Evolutionary conservation across 1,140 invertebrate species (phyloP).

Genomic region (Mya arenaria): DNA sequence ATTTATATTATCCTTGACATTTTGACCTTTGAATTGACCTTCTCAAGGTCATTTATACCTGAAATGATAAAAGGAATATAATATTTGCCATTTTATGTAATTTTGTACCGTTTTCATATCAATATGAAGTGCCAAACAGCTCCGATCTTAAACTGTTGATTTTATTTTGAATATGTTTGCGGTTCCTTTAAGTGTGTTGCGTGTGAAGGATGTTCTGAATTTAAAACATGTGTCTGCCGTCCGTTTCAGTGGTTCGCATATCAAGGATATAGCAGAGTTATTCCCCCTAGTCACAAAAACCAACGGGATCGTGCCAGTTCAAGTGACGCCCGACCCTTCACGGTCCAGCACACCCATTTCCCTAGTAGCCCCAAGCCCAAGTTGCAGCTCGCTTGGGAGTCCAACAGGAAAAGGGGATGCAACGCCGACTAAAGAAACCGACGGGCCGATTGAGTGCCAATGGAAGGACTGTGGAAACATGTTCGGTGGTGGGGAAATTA

Average conservation of each 20-base stretch:
- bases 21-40: too few species aligned
- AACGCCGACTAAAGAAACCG: constrained; percentile 23
- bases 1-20: too few species aligned
- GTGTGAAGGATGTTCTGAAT: too few species aligned
- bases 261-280: constrained; percentile 32
- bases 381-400: constrained; percentile 20
- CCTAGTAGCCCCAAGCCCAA: constrained; percentile 30
- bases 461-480: constrained; percentile 91
- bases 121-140: too few species aligned
- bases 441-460: constrained; percentile 83
- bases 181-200: too few species aligned
- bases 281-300: constrained; percentile 37
- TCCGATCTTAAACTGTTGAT: too few species aligned
- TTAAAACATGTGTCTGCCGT: too few species aligned
- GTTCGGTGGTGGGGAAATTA: constrained; percentile 89
- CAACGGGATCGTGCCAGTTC: constrained; percentile 17
- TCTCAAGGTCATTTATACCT: too few species aligned
- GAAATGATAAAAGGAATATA: too few species aligned
- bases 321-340: constrained; percentile 48
- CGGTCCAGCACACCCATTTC: constrained; percentile 44
- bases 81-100: too few species aligned
- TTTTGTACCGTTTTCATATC: too few species aligned
- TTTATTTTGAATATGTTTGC: too few species aligned
- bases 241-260: constrained; percentile 43
- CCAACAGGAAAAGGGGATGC: constrained; percentile 43